phyloP scores from a whole-genome alignment of 92 coral and sea anemone genomes.

The Anthopleura xanthogrammica region DNA sequence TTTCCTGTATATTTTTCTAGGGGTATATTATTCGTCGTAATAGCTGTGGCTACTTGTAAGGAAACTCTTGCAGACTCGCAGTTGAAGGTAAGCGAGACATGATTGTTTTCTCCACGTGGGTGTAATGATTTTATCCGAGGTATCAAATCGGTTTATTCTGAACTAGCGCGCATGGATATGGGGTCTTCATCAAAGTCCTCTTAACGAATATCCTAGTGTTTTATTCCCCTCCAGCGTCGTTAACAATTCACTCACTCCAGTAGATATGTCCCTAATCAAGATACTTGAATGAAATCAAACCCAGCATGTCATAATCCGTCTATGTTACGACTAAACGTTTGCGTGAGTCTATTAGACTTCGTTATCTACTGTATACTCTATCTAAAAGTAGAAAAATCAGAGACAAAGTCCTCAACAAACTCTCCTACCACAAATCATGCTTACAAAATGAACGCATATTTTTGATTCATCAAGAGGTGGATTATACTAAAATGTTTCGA shows the following conservation, averaged over 20 bases:
- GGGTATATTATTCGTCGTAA: not conserved
- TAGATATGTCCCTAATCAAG: not conserved
- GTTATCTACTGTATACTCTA: not conserved
- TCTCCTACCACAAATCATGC: not conserved
- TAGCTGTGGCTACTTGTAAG: conserved; percentile 8
- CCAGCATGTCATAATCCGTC: not conserved
- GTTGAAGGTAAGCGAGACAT: not conserved
- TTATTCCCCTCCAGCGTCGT: not conserved
- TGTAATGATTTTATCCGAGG: not conserved
- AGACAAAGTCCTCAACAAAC: not conserved
- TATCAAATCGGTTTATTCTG: not conserved
- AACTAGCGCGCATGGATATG: not conserved
- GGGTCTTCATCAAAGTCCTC: not conserved
- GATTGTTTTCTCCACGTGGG: not conserved
- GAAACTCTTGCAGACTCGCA: not conserved
- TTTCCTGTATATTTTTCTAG: not conserved
- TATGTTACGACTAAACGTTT: not conserved
- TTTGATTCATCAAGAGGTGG: not conserved
- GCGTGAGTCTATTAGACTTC: not conserved
- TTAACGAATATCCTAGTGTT: not conserved
- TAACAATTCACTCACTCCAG: not conserved
- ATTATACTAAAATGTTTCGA: not conserved
- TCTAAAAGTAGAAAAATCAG: not conserved
- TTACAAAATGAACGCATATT: not conserved
- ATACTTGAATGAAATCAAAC: not conserved